These are phyloP conservation scores for Camelus dromedarius DNA, from an alignment of 2,113 vertebrate genomes.

Conservation along the genomic window DNA sequence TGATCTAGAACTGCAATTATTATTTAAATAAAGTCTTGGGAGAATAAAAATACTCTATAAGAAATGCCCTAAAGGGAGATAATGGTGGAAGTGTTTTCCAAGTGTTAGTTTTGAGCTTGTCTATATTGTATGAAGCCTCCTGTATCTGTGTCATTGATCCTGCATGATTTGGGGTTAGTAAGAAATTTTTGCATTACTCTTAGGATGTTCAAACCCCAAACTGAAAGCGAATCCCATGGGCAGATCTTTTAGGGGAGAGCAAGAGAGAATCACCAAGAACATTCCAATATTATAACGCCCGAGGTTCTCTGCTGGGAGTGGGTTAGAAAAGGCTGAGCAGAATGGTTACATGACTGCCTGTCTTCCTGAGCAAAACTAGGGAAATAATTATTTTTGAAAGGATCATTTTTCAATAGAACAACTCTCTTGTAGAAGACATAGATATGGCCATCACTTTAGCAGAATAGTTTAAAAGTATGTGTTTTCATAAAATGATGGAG, in stretches of 20 bases:
- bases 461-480: neutral
- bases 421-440: neutral
- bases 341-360: neutral
- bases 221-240: neutral
- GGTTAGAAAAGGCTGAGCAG: neutral
- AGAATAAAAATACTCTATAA: constrained; percentile 32
- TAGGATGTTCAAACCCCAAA: neutral
- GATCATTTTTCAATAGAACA: neutral
- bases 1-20: neutral
- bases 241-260: neutral
- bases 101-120: neutral
- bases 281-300: neutral
- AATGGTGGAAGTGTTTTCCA: neutral
- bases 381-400: neutral
- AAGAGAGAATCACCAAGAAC: neutral
- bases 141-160: neutral
- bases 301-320: neutral
- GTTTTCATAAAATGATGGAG: neutral
- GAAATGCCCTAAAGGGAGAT: neutral
- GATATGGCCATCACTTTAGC: neutral
- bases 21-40: constrained; percentile 9
- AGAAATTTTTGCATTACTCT: neutral
- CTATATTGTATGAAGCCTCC: neutral
- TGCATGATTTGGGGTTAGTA: neutral
- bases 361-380: neutral